Base-by-base conservation (phyloP, 2,888 invertebrate species). In the Leptinotarsa tumamoca region DNA sequence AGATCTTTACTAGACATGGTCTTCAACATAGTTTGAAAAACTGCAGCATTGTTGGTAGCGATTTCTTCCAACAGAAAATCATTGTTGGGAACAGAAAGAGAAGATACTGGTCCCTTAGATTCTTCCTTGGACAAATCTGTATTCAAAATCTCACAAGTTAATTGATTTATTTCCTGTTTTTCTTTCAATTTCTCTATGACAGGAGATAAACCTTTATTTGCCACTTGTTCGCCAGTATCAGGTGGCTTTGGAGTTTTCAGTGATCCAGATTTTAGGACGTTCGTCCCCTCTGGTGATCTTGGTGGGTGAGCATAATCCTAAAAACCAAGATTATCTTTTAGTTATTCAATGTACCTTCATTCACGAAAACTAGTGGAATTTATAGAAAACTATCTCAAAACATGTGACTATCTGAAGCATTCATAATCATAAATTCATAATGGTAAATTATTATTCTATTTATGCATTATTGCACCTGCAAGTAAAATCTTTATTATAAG, bases 11-110 rank as follows among this genome's bases (percentile, higher is more conserved):
- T 52, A 2, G 86, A 78, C 80, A 86, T 81, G 75, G 87, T 85
- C 80, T 83, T 73, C 80, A 80, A 83, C 75, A 92, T 83, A 75
- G 92, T 93, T 88, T 94, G 94, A 86, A 92, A 94, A 0, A 93
- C 91, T 43, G 93, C 94, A 54, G 90, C 90, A 67, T 90, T 88
- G 81, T 90, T 92, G 54, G 90, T 91, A 13, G 92, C 91, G 78
- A 94, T 92, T 74, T 89, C 87, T 82, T 93, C 90, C 58, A 92
- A 85, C 49, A 87, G 84, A 33, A 86, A 61, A 73, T 80, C 63
- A 58, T 73, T 80, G 67, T 70, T 78, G 51, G 76, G 23, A 14
- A 50, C 23, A 33, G 56, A 23, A 43, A 43, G 43, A 4, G 21
- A 4, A 18, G 54, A 13, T 15, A 17, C 50, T 17, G 54, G 67